Percentiles rank a stretch among this genome's conserved stretches.
Evolutionary conservation across 2,888 invertebrate genomes (phyloP).

Genomic region (Glyphotaelius pellucidus): DNA sequence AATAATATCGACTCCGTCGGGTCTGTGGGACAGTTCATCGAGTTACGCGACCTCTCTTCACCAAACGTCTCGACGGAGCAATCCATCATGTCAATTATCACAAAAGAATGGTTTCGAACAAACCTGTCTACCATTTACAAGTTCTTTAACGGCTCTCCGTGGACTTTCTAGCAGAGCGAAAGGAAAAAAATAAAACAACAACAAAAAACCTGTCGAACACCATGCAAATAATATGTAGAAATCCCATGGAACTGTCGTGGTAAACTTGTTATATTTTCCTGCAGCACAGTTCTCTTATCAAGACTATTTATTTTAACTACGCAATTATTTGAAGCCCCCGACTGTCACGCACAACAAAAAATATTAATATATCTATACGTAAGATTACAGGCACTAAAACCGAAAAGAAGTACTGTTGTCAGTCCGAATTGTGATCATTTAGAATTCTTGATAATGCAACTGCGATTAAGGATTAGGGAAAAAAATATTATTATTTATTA

Average conservation of each 20-base stretch:
- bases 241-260: background rate
- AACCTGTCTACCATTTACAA: background rate
- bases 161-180: background rate
- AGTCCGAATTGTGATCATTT: background rate
- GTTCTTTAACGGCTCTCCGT: background rate
- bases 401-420: too few relatives aligned
- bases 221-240: background rate
- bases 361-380: too few relatives aligned
- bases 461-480: background rate
- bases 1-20: too few relatives aligned
- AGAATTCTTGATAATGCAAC: background rate
- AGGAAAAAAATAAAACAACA: background rate
- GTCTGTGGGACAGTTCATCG: too few relatives aligned
- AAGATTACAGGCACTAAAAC: too few relatives aligned
- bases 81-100: background rate
- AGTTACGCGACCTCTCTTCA: too few relatives aligned
- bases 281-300: background rate
- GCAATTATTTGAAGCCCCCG: too few relatives aligned
- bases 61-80: too few relatives aligned
- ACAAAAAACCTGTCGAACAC: background rate
- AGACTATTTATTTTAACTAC: too few relatives aligned
- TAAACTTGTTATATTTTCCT: background rate
- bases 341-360: too few relatives aligned
- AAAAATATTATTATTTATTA: background rate
- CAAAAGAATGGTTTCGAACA: background rate